Evolutionary conservation across 1,140 invertebrate genomes (phyloP), one percentile per base, ranked within the genome.

Genomic region (Cotesia typhae): DNA sequence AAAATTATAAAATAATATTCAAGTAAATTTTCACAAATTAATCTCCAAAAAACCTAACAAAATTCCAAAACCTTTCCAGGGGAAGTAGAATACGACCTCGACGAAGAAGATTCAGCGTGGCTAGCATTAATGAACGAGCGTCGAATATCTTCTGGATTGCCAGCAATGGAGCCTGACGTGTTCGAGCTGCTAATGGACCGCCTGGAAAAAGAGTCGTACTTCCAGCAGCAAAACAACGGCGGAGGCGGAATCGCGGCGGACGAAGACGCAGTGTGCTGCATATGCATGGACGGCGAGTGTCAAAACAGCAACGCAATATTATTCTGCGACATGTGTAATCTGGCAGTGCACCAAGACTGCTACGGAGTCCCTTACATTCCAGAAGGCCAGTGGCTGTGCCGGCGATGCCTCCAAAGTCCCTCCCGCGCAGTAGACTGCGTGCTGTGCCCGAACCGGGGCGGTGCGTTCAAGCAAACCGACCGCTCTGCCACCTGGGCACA

Each of bases 301-400:
- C 94, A 97, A 81, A 98, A 98, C 83, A 96, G 95, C 72, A 99
- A 99, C 85, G 88, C 89, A 28, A 91, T 91, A 72, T 89, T 99
- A 41, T 99, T 99, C 86, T 99, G 98, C 89, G 98, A 99, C 88
- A 99, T 99, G 96, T 99, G 98, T 86, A 99, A 99, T 88, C 88
- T 99, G 37, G 96, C 98, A 17, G 98, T 99, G 17, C 97, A 99
- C 88, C 98, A 99, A 86, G 98, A 99, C 87, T 99, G 98, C 83
- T 99, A 99, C 87, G 98, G 98, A 63, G 97, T 98, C 5, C 98
- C 98, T 14, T 99, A 99, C 82, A 99, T 99, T 80, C 98, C 98
- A 0, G 98, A 99, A 85, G 98, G 98, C 17, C 97, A 99, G 83
- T 99, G 98, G 98, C 87, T 99, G 12, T 99, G 98, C 86, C 90